phyloP scores from a whole-genome alignment of 2,888 invertebrate genomes.

The Steinernema carpocapsae region DNA sequence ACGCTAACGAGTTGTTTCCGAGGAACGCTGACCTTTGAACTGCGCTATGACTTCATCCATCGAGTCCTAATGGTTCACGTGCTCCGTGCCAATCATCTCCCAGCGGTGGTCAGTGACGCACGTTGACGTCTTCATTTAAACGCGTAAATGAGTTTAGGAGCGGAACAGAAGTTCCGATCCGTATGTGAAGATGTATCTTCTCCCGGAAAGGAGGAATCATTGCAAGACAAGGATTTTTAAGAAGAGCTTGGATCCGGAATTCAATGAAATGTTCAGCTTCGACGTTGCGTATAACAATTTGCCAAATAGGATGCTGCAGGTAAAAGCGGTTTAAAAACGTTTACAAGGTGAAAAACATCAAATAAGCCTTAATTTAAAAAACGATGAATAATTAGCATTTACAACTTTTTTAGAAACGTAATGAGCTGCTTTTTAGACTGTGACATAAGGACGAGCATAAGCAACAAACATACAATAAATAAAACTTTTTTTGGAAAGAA shows the following conservation, averaged over 20 bases:
- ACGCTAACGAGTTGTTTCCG: slow-evolving; percentile 76
- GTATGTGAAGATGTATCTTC: slow-evolving; percentile 83
- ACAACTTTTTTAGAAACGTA: no score
- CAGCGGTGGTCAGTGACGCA: slow-evolving; percentile 76
- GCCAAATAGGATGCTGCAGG: slow-evolving; percentile 76
- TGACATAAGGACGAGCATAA: no score
- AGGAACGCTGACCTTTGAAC: slow-evolving; percentile 82
- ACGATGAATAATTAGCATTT: no score
- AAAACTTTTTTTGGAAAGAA: not conserved
- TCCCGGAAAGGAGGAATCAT: slow-evolving; percentile 83
- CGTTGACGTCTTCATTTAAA: not conserved
- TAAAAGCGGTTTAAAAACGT: slow-evolving; percentile 36
- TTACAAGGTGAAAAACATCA: no score
- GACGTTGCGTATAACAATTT: slow-evolving; percentile 81
- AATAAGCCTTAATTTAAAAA: not conserved
- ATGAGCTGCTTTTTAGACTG: no score
- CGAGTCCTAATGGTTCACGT: slow-evolving; percentile 76
- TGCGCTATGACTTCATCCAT: slow-evolving; percentile 82
- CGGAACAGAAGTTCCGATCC: slow-evolving; percentile 75
- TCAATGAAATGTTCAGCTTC: slow-evolving; percentile 78
- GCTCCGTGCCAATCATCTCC: slow-evolving; percentile 63
- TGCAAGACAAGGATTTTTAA: slow-evolving; percentile 78
- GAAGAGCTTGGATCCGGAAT: slow-evolving; percentile 59
- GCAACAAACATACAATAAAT: not conserved
- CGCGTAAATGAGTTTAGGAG: slow-evolving; percentile 31